A percentile compares a stretch with the other conserved stretches of the same genome.
Evolutionary conservation across 2,113 vertebrate species (phyloP).

Genomic region (Hemibagrus wyckioides): DNA sequence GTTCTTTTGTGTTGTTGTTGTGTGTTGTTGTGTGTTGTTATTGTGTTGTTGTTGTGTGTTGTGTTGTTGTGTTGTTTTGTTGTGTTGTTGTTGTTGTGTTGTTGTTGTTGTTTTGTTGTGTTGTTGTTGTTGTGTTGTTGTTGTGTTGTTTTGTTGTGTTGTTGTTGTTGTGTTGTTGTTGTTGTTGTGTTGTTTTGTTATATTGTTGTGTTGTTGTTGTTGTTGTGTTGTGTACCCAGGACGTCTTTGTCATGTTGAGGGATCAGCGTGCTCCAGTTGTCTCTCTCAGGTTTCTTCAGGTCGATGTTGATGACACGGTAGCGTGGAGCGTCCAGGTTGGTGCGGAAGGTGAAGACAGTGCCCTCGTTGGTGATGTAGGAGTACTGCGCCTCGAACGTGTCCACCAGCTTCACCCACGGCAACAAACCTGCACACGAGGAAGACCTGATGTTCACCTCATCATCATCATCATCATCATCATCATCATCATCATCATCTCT

Average conservation of each 20-base stretch:
- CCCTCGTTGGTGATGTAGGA: conserved; percentile 75
- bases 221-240: conserved; percentile 62
- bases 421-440: conserved; percentile 63
- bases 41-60: background rate
- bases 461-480: no score
- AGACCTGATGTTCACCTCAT: background rate
- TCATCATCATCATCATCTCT: background rate
- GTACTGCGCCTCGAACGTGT: conserved; percentile 76
- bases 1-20: no score
- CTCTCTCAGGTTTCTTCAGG: conserved; percentile 64
- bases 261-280: conserved; percentile 70
- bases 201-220: background rate
- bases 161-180: background rate
- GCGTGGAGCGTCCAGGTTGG: conserved; percentile 73
- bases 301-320: conserved; percentile 75
- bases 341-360: conserved; percentile 71
- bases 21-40: no score
- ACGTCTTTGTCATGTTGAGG: conserved; percentile 74
- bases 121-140: background rate
- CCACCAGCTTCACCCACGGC: conserved; percentile 76
- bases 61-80: no score
- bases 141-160: background rate
- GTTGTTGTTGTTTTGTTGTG: background rate
- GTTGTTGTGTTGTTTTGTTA: no score
- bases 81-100: no score